Base-by-base conservation (phyloP, 2,888 invertebrate species). In the Atrina japonica region DNA sequence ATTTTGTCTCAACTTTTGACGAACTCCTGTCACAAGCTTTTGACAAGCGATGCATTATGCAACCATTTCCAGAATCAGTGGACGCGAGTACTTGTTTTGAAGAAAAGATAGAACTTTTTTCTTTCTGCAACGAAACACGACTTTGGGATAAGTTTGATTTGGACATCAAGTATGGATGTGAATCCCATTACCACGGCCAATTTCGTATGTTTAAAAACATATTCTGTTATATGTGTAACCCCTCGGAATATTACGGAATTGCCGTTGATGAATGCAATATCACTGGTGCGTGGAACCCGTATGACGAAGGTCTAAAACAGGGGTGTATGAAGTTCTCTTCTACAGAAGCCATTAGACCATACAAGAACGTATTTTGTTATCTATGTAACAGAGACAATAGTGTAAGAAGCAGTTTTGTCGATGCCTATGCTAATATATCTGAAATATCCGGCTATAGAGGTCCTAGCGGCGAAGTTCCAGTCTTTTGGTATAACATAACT, bases 311-410 rank as follows among this genome's bases (percentile, higher is more conserved):
- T 11, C 23, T 52, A 25, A 6, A 52, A 25, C 7, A 9, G 14
- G 52, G 21, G 5, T 52, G 52, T 52, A 18, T 9, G 16, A 25
- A 23, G 5, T 52, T 23, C 6, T 25, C 52, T 5, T 25, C 5
- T 16, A 23, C 16, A 3, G 16, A 3, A 23, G 52, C 16, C 1
- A 52, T 16, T 9, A 23, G 6, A 23, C 52, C 52, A 25, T 52
- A 23, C 52, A 52, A 52, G 25, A 52, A 52, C 16, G 52, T 52
- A 25, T 52, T 52, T 52, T 52, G 52, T 16, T 23, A 9, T 23
- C 21, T 52, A 11, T 52, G 52, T 25, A 52, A 52, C 25, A 52
- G 52, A 52, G 6, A 47, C 47, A 35, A 35, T 11, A 35, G 6
- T 7, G 35, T 35, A 5, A 35, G 11, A 35, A 11, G 35, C 11